A percentile compares a stretch with the other conserved stretches of the same genome.
Evolutionary conservation across 2,113 vertebrate species (phyloP).

Genomic region (Ammodytes dubius): DNA sequence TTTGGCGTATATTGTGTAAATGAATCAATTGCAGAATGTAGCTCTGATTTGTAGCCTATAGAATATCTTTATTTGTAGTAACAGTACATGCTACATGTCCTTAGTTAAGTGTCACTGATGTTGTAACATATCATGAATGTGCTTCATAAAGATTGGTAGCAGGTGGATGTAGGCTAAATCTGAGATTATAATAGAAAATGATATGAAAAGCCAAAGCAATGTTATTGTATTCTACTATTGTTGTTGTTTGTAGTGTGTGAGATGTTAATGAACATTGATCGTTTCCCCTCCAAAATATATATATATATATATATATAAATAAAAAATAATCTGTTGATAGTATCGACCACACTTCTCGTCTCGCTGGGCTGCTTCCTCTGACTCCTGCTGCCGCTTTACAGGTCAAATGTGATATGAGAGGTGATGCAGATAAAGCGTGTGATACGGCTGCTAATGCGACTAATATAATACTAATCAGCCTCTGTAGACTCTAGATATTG

Average conservation of each 20-base stretch:
- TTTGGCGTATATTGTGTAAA: not conserved
- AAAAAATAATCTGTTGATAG: not conserved
- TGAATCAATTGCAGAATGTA: not conserved
- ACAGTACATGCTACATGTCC: not conserved
- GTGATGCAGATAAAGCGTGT: slow-evolving; percentile 52
- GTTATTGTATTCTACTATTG: not conserved
- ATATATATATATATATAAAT: too few species aligned
- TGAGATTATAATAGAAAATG: not conserved
- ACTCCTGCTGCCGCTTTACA: not conserved
- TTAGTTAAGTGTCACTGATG: not conserved
- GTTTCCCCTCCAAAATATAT: too few species aligned
- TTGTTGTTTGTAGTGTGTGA: not conserved
- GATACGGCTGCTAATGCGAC: slow-evolving; percentile 47
- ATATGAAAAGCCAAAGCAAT: not conserved
- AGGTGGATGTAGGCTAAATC: not conserved
- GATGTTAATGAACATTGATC: not conserved
- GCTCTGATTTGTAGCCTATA: not conserved
- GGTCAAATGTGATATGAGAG: slow-evolving; percentile 31
- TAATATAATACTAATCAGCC: slow-evolving; percentile 50
- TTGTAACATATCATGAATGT: not conserved
- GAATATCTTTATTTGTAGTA: not conserved
- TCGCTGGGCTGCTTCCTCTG: not conserved
- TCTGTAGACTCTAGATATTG: slow-evolving; percentile 9
- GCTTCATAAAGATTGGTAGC: not conserved
- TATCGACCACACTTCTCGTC: not conserved